Base-by-base conservation (phyloP, 2,797 vertebrate species). In the Petrocephalus schoutedeni region DNA sequence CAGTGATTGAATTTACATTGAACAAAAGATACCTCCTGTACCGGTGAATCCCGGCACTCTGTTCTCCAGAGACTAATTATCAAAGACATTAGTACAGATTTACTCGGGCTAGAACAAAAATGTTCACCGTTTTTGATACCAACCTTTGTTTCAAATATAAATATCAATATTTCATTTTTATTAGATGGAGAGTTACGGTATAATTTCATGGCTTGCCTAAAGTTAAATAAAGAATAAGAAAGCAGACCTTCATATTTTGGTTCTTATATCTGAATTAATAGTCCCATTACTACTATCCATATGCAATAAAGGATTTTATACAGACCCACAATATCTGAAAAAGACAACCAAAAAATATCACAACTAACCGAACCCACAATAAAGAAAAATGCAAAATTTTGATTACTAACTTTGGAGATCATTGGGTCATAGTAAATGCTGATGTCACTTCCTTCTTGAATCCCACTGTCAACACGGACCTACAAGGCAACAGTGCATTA, bases 391-490 rank as follows among this genome's bases (percentile, higher is more conserved):
- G 58, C 41, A 32, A 54, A 87, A 87, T 54, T 16, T 5, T 28
- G 28, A 90, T 41, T 89, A 94, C 95, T 95, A 90, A 99, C 98
- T 97, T 99, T 99, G 58, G 98, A 99, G 93, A 99, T 99, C 98
- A 99, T 99, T 74, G 98, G 98, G 90, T 99, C 98, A 91, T 99
- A 99, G 93, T 99, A 99, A 94, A 99, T 99, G 93, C 97, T 99
- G 94, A 99, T 99, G 90, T 99, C 98, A 94, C 98, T 99, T 95
- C 98, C 98, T 93, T 99, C 98, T 87, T 98, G 95, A 93, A 99
- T 97, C 56, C 98, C 98, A 56, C 98, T 99, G 93, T 99, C 98
- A 85, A 99, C 96, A 82, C 98, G 97, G 0, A 99, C 98, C 98
- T 99, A 49, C 28, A 88, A 85, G 51, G 54, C 5, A 85, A 85